Conservation (phyloP, 1,140 invertebrate species). For the Sinella curviseta region DNA sequence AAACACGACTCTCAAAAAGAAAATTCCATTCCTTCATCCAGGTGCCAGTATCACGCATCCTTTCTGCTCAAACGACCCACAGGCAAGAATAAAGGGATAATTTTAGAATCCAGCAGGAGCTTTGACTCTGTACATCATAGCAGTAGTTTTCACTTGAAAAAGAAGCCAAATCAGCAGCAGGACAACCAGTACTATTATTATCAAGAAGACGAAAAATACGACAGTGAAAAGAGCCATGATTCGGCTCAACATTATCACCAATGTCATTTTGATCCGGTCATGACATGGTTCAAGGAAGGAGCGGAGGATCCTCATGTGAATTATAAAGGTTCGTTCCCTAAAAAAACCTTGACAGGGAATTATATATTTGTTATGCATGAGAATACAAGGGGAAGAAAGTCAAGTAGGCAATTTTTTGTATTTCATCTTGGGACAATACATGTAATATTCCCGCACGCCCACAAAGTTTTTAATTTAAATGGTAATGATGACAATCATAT, state of each 20-base stretch:
- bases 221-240: not conserved
- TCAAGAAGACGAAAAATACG: not conserved
- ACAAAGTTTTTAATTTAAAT: slow-evolving; percentile 15
- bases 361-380: not conserved
- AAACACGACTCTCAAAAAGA: not conserved
- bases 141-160: not conserved
- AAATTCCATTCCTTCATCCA: slow-evolving; percentile 19
- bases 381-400: not conserved
- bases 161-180: not conserved
- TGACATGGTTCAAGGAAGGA: slow-evolving; percentile 41
- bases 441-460: too few relatives aligned
- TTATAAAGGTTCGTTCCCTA: slow-evolving; percentile 29
- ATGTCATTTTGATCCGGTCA: slow-evolving; percentile 27
- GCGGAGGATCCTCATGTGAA: slow-evolving; percentile 35
- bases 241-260: slow-evolving; percentile 5
- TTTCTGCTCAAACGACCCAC: not conserved
- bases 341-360: too few relatives aligned
- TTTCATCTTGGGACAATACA: not conserved
- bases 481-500: slow-evolving; percentile 1
- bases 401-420: not conserved
- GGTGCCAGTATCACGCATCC: slow-evolving; percentile 17
- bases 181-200: not conserved
- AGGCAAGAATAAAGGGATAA: not conserved
- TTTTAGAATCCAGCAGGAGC: not conserved
- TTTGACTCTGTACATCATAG: not conserved